These are phyloP conservation scores for Caenorhabditis uteleia DNA, from an alignment of 2,888 invertebrate genomes.

Conservation along the genomic window DNA sequence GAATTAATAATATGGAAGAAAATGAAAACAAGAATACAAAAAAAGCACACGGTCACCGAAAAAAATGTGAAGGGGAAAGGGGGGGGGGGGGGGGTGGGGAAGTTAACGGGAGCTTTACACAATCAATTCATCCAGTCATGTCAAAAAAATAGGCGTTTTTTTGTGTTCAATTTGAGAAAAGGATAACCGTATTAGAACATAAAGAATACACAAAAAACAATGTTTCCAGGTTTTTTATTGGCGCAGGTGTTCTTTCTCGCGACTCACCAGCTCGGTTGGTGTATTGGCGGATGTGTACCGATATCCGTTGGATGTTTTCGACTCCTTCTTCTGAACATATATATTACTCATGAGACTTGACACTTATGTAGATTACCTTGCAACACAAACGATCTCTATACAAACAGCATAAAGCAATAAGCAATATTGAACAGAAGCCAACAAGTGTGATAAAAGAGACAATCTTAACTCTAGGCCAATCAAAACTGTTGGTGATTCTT, in stretches of 20 bases:
- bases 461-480: constrained; percentile 25
- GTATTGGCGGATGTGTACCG: constrained; percentile 40
- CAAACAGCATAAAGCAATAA: constrained; percentile 13
- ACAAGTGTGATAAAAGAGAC: constrained; percentile 25
- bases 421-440: constrained; percentile 12
- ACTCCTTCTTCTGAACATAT: constrained; percentile 24
- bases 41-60: constrained; percentile 41
- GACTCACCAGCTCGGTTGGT: constrained; percentile 45
- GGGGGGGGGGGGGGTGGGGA: constrained; percentile 7
- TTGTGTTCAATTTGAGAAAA: constrained; percentile 7
- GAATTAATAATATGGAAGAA: background rate
- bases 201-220: constrained; percentile 15
- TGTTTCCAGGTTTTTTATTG: no score
- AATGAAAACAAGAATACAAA: constrained; percentile 19
- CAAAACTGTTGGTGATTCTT: constrained; percentile 16
- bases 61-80: constrained; percentile 7
- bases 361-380: constrained; percentile 17
- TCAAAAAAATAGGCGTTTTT: background rate
- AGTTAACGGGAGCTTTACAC: constrained; percentile 32
- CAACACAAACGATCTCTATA: constrained; percentile 22
- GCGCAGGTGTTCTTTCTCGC: constrained; percentile 48
- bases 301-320: constrained; percentile 48
- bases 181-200: constrained; percentile 33
- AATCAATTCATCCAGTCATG: no score
- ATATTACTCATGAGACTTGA: background rate